Conservation (phyloP, 37 sponge, comb jelly and placozoan genomes). For the Lycopodina hypogea region DNA sequence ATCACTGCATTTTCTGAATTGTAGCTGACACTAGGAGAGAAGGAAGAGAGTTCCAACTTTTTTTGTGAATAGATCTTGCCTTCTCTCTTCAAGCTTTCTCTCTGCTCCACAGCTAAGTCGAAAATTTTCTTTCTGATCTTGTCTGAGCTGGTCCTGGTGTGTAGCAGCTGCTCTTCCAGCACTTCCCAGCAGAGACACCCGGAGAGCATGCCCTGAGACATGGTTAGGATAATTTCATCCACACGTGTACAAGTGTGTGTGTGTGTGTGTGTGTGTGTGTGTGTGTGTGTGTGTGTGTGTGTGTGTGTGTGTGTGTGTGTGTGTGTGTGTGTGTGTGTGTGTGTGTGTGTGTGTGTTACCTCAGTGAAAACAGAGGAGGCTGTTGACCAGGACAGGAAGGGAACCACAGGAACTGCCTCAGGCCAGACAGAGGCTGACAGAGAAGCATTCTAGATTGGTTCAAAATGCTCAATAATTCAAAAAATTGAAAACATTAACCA, state of each 20-base stretch:
- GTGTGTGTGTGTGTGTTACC: constrained; percentile 16
- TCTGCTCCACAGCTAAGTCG: background rate
- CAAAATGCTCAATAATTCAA: too few species aligned
- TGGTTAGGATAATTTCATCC: background rate
- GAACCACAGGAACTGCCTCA: constrained; percentile 74
- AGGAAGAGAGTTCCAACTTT: background rate
- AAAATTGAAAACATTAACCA: background rate
- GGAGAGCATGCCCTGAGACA: constrained; percentile 60
- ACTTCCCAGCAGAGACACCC: constrained; percentile 56
- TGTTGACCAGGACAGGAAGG: constrained; percentile 82
- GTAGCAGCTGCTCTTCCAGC: constrained; percentile 59
- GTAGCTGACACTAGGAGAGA: background rate
- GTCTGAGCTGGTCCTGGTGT: constrained; percentile 21
- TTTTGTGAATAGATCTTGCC: too few species aligned
- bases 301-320: background rate
- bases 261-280: background rate
- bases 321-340: background rate
- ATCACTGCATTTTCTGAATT: too few species aligned
- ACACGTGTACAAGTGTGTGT: background rate
- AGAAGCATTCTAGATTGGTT: constrained; percentile 70
- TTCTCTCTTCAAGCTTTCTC: background rate
- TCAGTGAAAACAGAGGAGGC: constrained; percentile 84
- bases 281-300: background rate
- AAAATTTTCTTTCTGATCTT: constrained; percentile 10
- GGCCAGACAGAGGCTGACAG: constrained; percentile 73